Evolutionary conservation across 2,888 invertebrate genomes (phyloP), one percentile per base, ranked within the genome.

Genomic region (Terebella lapidaria): DNA sequence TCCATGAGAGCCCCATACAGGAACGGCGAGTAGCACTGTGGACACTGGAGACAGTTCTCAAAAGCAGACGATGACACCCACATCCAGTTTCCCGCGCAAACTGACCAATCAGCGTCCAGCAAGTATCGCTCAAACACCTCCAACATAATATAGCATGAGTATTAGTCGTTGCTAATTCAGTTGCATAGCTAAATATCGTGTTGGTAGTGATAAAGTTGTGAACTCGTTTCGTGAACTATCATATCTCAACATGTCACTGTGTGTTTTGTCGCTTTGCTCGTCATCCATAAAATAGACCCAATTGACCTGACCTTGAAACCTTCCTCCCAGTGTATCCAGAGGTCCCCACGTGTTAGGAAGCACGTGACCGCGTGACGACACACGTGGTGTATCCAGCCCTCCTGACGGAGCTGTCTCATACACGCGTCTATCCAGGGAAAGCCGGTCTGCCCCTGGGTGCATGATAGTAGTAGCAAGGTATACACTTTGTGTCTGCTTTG

Each of bases 401-500:
- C 92, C 71, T 89, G 88, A 57, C 89, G 81, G 59, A 93, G 81
- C 77, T 93, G 92, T 0, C 86, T 87, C 91, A 92, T 91, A 73
- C 92, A 90, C 24, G 92, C 91, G 80, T 93, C 92, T 71, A 92
- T 92, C 91, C 91, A 92, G 0, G 92, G 92, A 78, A 86, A 92
- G 4, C 92, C 92, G 5, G 88, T 89, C 76, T 87, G 86, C 15
- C 87, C 88, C 87, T 88, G 67, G 10, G 5, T 25, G n/a, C n/a
- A n/a, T n/a, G n/a, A n/a, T n/a, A n/a, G n/a, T n/a, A n/a, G n/a
- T n/a, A n/a, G n/a, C n/a, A n/a, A n/a, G n/a, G n/a, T n/a, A n/a
- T n/a, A n/a, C n/a, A n/a, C n/a, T n/a, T n/a, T n/a, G n/a, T n/a
- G n/a, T n/a, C n/a, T n/a, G n/a, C n/a, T n/a, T n/a, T n/a, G n/a